Percentiles rank a stretch among this genome's conserved stretches.
phyloP scores from a whole-genome alignment of 2,113 vertebrate species.

The Okapia johnstoni region DNA sequence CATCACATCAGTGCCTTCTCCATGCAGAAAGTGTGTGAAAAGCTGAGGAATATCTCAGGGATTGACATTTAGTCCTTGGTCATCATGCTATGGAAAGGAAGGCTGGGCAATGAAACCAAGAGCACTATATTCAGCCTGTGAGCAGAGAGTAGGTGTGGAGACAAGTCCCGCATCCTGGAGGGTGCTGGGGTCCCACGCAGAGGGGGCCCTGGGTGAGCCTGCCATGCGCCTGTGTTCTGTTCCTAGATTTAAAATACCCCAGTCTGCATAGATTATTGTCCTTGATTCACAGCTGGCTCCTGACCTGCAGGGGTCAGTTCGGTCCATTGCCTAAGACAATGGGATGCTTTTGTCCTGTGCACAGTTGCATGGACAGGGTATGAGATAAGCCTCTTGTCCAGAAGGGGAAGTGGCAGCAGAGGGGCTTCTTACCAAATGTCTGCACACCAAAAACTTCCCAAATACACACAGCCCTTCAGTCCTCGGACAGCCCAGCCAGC shows the following conservation, averaged over 20 bases:
- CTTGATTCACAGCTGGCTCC: neutral
- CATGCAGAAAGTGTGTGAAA: neutral
- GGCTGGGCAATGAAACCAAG: fast-evolving
- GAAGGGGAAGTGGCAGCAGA: neutral
- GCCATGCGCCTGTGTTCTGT: fast-evolving
- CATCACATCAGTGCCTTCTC: neutral
- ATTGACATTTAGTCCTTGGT: neutral
- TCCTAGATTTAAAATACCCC: neutral
- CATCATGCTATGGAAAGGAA: neutral
- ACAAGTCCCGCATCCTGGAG: neutral
- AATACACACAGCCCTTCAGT: fast-evolving
- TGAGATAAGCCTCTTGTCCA: neutral
- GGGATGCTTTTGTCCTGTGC: fast-evolving
- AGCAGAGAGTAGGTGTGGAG: neutral
- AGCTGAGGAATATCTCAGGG: neutral
- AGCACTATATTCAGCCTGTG: neutral
- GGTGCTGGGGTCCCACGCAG: fast-evolving
- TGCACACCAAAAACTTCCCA: no score
- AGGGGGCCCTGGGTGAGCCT: neutral
- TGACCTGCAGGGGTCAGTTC: neutral
- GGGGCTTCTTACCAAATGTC: neutral
- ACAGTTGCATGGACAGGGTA: fast-evolving
- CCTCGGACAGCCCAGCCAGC: neutral
- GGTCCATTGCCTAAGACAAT: neutral
- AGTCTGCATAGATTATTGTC: neutral